Evolutionary conservation across 2,888 invertebrate genomes (phyloP).

Genomic region (Trachelus tabidus): DNA sequence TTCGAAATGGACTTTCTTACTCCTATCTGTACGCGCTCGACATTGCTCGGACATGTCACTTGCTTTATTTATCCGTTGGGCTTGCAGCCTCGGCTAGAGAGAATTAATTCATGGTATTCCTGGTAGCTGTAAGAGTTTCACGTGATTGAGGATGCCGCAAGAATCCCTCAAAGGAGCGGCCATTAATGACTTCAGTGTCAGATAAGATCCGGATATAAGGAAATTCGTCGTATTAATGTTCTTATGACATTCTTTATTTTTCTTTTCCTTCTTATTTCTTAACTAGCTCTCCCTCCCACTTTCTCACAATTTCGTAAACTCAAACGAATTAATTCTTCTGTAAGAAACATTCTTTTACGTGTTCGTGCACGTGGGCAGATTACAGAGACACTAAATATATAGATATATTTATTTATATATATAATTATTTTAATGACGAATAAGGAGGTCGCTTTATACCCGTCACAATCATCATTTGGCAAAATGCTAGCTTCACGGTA

Average conservation of each 20-base stretch:
- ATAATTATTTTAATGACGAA: neutral
- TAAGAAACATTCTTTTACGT: neutral
- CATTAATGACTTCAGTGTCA: neutral
- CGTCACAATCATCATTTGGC: neutral
- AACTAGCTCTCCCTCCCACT: neutral
- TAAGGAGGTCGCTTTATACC: neutral
- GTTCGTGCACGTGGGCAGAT: neutral
- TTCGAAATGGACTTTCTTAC: neutral
- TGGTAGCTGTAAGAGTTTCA: neutral
- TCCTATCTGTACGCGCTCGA: neutral
- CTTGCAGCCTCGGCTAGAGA: neutral
- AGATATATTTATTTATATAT: no score
- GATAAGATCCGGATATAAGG: neutral
- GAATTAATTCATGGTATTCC: constrained; percentile 5
- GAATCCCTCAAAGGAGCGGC: neutral
- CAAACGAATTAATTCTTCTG: neutral
- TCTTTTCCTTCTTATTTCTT: neutral
- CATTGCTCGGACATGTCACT: neutral
- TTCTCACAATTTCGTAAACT: neutral
- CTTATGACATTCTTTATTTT: neutral
- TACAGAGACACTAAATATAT: neutral
- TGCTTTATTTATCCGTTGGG: neutral
- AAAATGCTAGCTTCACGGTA: neutral
- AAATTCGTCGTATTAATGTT: neutral
- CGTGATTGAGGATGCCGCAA: neutral